Conservation (phyloP, 1,140 invertebrate species). For the Orchestia grillus region DNA sequence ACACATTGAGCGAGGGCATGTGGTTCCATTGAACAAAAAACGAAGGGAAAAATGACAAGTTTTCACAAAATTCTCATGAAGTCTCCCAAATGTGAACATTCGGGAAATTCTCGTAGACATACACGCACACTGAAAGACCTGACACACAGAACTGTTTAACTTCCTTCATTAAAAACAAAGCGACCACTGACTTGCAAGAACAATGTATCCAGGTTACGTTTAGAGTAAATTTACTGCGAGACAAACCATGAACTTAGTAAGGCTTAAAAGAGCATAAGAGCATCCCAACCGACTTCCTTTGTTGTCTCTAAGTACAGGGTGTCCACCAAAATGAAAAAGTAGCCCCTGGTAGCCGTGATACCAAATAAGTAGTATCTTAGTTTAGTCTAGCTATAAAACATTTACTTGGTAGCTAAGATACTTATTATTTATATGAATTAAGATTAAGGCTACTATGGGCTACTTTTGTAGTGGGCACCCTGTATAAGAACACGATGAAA, state of each 20-base stretch:
- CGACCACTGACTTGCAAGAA: neutral
- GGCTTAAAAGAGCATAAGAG: neutral
- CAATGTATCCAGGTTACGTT: neutral
- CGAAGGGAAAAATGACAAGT: neutral
- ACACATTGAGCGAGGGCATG: neutral
- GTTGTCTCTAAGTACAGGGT: neutral
- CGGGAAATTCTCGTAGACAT: neutral
- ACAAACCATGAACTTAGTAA: neutral
- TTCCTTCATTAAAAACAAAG: neutral
- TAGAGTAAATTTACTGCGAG: neutral
- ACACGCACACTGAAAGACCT: neutral
- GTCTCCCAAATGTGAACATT: neutral
- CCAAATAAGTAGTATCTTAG: too few relatives aligned
- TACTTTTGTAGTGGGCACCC: too few relatives aligned
- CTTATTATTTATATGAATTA: too few relatives aligned
- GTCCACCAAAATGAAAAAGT: neutral
- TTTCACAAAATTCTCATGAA: neutral
- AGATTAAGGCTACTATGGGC: too few relatives aligned
- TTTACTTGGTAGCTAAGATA: too few relatives aligned
- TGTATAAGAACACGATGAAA: too few relatives aligned
- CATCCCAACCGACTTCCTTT: neutral
- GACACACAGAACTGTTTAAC: neutral
- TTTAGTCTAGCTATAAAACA: too few relatives aligned
- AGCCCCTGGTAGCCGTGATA: too few relatives aligned
- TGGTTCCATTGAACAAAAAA: neutral